Evolutionary conservation across 2,888 invertebrate species (phyloP), one percentile per base, ranked within the genome.

Genomic region (Caenorhabditis zanzibari): DNA sequence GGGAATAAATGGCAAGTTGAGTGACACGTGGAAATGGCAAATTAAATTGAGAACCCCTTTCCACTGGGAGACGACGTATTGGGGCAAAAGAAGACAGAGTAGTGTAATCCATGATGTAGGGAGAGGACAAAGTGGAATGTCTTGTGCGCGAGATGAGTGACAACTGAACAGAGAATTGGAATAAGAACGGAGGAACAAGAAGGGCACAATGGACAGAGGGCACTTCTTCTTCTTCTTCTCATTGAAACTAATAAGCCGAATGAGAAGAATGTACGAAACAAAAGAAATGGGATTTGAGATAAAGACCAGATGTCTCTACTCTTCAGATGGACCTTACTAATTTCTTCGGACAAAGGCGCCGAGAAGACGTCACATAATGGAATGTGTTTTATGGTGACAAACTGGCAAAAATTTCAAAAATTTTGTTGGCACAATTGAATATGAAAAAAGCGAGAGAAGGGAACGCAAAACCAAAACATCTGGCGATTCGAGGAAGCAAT

Each of bases 21-120:
- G 71, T 79, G 79, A 79, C 79, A 79, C 79, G 79, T 79, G 79
- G 79, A 79, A 71, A 79, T 71, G 79, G 71, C 79, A 79, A 79
- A 79, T 79, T 79, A 79, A 79, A 79, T 69, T 69, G 69, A 59
- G 49, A 71, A 38, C 68, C 24, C 22, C 68, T 24, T 22, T 41
- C n/a, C 56, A 52, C 32, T 24, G 38, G 49, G 19, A n/a, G 54
- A n/a, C n/a, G n/a, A 75, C 56, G 58, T 28, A 58, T 56, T 66
- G 38, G 61, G 44, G 54, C 16, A 19, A 44, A 54, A 24, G 32
- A 66, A 24, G 38, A 38, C 38, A 12, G 38, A 24, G 63, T 22
- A 32, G 58, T 49, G 54, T 79, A 79, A 79, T 79, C 79, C 79
- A 68, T 76, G 75, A 52, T 75, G 32, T 35, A 32, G 58, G 12